A percentile compares a stretch with the other conserved stretches of the same genome.
Evolutionary conservation across 2,797 vertebrate species (phyloP).

Genomic region (Anabas testudineus): DNA sequence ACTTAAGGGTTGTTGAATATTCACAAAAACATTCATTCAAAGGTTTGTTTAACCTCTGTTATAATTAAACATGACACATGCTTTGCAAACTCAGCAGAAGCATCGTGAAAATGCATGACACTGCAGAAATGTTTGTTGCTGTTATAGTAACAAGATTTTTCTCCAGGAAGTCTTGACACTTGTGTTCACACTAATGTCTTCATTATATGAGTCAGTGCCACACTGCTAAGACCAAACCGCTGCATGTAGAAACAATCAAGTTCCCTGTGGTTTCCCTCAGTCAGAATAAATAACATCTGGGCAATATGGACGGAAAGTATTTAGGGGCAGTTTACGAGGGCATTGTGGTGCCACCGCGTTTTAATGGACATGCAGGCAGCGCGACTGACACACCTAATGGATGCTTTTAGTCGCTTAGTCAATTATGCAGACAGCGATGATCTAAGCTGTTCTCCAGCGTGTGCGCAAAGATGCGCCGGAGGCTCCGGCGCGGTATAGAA

Average conservation of each 20-base stretch:
- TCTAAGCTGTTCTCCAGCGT: background rate
- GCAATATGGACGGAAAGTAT: conserved; percentile 40
- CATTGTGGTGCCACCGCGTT: conserved; percentile 45
- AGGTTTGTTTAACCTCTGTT: background rate
- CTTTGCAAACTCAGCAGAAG: conserved; percentile 17
- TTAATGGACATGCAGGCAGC: conserved; percentile 11
- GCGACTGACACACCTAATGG: conserved; percentile 52
- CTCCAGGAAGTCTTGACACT: background rate
- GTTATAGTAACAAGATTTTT: background rate
- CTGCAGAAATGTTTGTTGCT: conserved; percentile 15
- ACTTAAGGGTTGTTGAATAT: background rate
- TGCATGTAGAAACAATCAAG: conserved; percentile 47
- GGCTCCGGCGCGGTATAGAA: background rate
- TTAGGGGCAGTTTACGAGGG: conserved; percentile 40
- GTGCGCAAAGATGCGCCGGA: conserved; percentile 45
- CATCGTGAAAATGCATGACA: background rate
- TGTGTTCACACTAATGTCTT: conserved; percentile 21
- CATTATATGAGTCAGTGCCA: conserved; percentile 13
- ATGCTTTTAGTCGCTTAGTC: conserved; percentile 43
- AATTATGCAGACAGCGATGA: conserved; percentile 38
- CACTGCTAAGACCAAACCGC: conserved; percentile 15
- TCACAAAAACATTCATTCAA: too few relatives aligned
- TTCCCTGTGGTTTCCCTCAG: conserved; percentile 29
- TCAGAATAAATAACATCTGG: conserved; percentile 53
- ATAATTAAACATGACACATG: background rate